Evolutionary conservation across 2,113 vertebrate species (phyloP).

Genomic region (Thermophis baileyi): DNA sequence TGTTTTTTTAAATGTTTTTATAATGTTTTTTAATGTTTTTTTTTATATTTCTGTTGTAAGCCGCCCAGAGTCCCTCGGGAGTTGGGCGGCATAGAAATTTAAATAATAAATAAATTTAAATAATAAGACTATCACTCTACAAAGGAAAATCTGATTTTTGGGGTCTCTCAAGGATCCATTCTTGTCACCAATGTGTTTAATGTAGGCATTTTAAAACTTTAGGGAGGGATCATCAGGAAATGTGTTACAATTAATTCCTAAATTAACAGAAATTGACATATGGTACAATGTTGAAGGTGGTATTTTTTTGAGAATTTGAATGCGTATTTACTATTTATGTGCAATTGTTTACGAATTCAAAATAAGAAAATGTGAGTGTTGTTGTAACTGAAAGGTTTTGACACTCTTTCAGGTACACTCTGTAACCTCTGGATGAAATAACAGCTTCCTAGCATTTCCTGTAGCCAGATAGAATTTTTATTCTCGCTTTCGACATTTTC

Average conservation of each 20-base stretch:
- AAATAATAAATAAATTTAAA: too few relatives aligned
- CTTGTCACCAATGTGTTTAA: not conserved
- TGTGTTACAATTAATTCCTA: not conserved
- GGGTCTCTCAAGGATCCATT: not conserved
- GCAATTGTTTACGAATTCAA: not conserved
- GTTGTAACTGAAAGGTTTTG: not conserved
- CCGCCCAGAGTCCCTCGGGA: too few relatives aligned
- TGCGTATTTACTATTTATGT: not conserved
- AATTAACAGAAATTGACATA: not conserved
- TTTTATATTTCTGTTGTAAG: too few relatives aligned
- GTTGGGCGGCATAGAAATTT: too few relatives aligned
- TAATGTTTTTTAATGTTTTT: too few relatives aligned
- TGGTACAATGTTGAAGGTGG: not conserved
- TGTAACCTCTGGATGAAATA: not conserved
- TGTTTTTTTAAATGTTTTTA: too few relatives aligned
- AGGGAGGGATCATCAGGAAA: not conserved
- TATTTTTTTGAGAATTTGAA: not conserved
- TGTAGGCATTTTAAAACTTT: not conserved
- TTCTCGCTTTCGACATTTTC: not conserved
- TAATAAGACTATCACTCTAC: not conserved
- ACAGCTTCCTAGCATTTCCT: not conserved
- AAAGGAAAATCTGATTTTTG: not conserved
- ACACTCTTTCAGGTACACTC: not conserved
- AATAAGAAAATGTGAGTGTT: not conserved
- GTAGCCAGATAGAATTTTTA: not conserved